phyloP scores from a whole-genome alignment of 2,888 invertebrate genomes.

The Sarcophaga subvicina region DNA sequence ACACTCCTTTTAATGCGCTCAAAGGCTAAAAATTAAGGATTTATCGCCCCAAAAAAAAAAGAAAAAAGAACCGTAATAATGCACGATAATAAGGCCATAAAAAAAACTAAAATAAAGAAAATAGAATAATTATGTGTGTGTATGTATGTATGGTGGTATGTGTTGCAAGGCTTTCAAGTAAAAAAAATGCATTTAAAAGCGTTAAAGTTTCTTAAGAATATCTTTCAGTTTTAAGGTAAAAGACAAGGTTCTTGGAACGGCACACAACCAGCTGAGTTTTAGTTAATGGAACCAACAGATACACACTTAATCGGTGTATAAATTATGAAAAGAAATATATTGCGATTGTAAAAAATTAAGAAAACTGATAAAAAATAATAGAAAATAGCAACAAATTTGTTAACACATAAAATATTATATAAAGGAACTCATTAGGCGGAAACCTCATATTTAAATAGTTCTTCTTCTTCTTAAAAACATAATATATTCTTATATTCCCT shows the following conservation, averaged over 20 bases:
- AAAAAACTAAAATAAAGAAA: neutral
- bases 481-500: too few relatives aligned
- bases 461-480: too few relatives aligned
- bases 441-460: too few relatives aligned
- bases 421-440: too few relatives aligned
- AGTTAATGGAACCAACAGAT: neutral
- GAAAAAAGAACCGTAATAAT: constrained; percentile 1
- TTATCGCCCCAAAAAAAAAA: constrained; percentile 5
- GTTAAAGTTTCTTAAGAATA: neutral
- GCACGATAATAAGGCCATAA: constrained; percentile 20
- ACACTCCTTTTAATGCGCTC: neutral
- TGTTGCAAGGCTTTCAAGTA: too few relatives aligned
- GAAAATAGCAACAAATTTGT: too few relatives aligned
- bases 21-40: constrained; percentile 52
- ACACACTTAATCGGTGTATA: neutral
- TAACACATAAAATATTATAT: too few relatives aligned
- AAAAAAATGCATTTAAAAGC: neutral
- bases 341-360: too few relatives aligned
- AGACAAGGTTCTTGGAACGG: neutral
- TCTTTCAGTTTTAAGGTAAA: neutral
- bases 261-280: neutral
- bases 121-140: too few relatives aligned
- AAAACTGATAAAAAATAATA: too few relatives aligned
- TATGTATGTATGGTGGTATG: too few relatives aligned
- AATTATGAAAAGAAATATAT: too few relatives aligned